Base-by-base conservation (phyloP, 23 tunicate species). In the Trididemnum miniatum region DNA sequence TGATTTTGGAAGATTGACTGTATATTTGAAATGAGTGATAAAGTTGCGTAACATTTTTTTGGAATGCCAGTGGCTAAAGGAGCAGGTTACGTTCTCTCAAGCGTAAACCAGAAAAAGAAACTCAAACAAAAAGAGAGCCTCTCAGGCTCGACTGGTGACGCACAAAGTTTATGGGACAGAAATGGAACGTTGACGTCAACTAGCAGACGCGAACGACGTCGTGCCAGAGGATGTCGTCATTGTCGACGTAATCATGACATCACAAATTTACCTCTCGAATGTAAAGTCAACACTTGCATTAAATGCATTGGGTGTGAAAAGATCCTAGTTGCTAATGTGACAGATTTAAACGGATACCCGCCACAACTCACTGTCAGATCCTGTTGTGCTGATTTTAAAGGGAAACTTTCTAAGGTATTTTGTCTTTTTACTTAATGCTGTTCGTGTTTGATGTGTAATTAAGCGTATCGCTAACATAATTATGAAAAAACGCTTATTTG, bases 361-460 rank as follows among this genome's bases (percentile, higher is more conserved):
- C n/a, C 65, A 0, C 31, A 69, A 38, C 32, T 71, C 29, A 31
- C 69, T 37, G 31, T 86, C 4, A 54, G 85, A 39, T 86, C 90
- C 15, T 86, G 90, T 37, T 86, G 90, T 40, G 85, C 73, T 29
- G 90, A 86, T 39, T 86, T 79, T 44, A 62, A 65, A 54, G 90
- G 90, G 31, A 71, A 66, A 29, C 37, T 79, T 1, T 80, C 90
- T 2, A 86, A 80, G 85, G 90, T 86, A 71, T 1, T 29, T 71
- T 29, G 2, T n/a, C n/a, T n/a, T n/a, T n/a, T n/a, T n/a, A n/a
- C n/a, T n/a, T n/a, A n/a, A n/a, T n/a, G n/a, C n/a, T n/a, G n/a
- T n/a, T n/a, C n/a, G n/a, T n/a, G n/a, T n/a, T n/a, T n/a, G n/a
- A n/a, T n/a, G n/a, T n/a, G n/a, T n/a, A n/a, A n/a, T n/a, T n/a